Percentiles rank a stretch among this genome's conserved stretches.
phyloP scores from a whole-genome alignment of 2,888 invertebrate genomes.

The Andricus quercusramuli region DNA sequence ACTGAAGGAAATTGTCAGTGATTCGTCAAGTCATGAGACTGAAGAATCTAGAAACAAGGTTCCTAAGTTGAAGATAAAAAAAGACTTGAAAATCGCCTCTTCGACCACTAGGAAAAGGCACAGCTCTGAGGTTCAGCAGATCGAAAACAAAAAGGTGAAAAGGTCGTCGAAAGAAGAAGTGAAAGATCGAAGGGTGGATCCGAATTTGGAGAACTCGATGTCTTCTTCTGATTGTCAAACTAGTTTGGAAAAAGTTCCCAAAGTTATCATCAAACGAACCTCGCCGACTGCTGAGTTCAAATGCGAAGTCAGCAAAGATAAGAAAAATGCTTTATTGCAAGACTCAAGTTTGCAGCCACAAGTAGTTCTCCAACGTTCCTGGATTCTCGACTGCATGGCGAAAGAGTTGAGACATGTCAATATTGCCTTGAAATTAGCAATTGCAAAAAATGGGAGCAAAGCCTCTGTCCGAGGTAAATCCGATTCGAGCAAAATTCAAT shows the following conservation, averaged over 20 bases:
- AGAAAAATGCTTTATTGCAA: constrained; percentile 64
- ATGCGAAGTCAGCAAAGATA: constrained; percentile 73
- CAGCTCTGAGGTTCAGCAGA: constrained; percentile 48
- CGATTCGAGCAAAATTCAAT: constrained; percentile 52
- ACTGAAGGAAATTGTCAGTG: constrained; percentile 18
- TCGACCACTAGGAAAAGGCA: constrained; percentile 50
- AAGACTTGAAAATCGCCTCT: constrained; percentile 49
- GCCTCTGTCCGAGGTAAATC: constrained; percentile 45
- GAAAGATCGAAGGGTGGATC: constrained; percentile 44
- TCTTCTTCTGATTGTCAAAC: constrained; percentile 49
- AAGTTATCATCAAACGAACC: constrained; percentile 75
- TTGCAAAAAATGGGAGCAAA: constrained; percentile 47
- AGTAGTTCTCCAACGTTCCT: constrained; percentile 71
- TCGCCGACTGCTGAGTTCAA: constrained; percentile 75
- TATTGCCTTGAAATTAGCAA: constrained; percentile 59
- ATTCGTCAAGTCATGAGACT: constrained; percentile 30
- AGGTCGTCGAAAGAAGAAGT: constrained; percentile 54
- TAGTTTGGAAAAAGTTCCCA: constrained; percentile 71
- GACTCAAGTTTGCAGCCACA: constrained; percentile 73
- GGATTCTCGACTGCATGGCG: constrained; percentile 73
- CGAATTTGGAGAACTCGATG: constrained; percentile 32
- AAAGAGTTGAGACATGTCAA: constrained; percentile 69
- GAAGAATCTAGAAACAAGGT: constrained; percentile 55
- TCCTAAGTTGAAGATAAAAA: constrained; percentile 65
- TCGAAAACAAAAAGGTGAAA: constrained; percentile 46